Percentiles rank a stretch among this genome's conserved stretches.
These are phyloP conservation scores for Pseudomyrmex cubaensis DNA, from an alignment of 1,140 invertebrate genomes.

Conservation along the genomic window DNA sequence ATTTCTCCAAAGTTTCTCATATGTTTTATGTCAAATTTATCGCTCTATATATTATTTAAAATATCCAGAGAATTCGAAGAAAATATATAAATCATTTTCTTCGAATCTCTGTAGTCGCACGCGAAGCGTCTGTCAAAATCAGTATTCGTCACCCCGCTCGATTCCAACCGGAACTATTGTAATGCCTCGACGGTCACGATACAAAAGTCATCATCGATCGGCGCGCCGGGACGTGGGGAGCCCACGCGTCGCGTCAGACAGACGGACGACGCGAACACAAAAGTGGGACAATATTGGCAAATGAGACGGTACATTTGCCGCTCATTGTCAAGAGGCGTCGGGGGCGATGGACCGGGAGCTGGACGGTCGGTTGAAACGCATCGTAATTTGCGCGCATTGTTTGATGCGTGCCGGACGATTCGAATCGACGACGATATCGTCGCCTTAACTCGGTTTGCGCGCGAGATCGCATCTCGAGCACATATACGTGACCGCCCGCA, in stretches of 20 bases:
- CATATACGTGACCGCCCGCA: background rate
- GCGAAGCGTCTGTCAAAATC: conserved; percentile 39
- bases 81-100: background rate
- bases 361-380: conserved; percentile 63
- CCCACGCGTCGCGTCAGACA: conserved; percentile 51
- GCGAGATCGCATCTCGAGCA: conserved; percentile 2
- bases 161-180: conserved; percentile 51
- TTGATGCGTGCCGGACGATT: conserved; percentile 76
- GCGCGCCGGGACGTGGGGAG: background rate
- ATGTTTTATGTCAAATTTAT: too few relatives aligned
- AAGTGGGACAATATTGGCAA: conserved; percentile 85
- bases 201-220: conserved; percentile 72
- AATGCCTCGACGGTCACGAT: conserved; percentile 15
- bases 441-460: conserved; percentile 27
- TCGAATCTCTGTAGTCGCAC: background rate
- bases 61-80: background rate
- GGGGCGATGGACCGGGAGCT: conserved; percentile 58
- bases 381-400: conserved; percentile 81
- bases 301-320: conserved; percentile 83
- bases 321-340: conserved; percentile 77
- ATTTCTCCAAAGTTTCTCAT: too few relatives aligned
- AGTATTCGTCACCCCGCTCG: conserved; percentile 55
- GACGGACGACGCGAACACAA: conserved; percentile 69
- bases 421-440: conserved; percentile 60
- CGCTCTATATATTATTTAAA: background rate